Conservation (phyloP, 2,888 invertebrate genomes). For the Cephus runcator region DNA sequence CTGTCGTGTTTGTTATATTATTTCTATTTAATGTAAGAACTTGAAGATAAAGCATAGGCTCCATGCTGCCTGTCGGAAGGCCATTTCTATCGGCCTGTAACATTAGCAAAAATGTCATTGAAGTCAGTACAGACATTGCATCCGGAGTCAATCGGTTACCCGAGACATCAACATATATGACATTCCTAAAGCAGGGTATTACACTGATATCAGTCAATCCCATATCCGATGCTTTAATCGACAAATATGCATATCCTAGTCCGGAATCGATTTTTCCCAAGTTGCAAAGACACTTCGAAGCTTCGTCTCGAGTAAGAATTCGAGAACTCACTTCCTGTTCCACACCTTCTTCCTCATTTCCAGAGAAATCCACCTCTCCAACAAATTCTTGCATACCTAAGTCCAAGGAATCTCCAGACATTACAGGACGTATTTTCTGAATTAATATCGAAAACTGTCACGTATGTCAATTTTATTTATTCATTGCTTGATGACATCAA, state of each 20-base stretch:
- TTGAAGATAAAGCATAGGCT: conserved; percentile 71
- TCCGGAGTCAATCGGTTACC: conserved; percentile 68
- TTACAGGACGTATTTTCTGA: background rate
- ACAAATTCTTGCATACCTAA: background rate
- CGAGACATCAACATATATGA: conserved; percentile 71
- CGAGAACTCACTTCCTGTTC: conserved; percentile 15
- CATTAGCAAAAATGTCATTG: conserved; percentile 69
- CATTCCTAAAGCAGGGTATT: conserved; percentile 68
- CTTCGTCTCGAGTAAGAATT: conserved; percentile 57
- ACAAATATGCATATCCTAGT: conserved; percentile 71
- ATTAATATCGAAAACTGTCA: background rate
- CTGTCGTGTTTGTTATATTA: conserved; percentile 66
- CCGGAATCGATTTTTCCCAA: conserved; percentile 68
- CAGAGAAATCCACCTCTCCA: background rate
- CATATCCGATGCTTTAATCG: conserved; percentile 67
- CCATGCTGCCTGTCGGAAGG: conserved; percentile 67
- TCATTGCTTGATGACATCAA: background rate
- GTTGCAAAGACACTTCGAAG: conserved; percentile 62
- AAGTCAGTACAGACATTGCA: conserved; percentile 66
- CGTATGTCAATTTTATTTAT: background rate
- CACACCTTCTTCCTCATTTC: background rate
- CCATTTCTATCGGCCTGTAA: conserved; percentile 71
- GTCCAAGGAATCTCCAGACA: background rate
- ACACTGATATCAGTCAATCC: conserved; percentile 68
- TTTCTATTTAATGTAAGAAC: conserved; percentile 70